Percentiles rank a stretch among this genome's conserved stretches.
Conservation (phyloP, 2,113 vertebrate genomes). For the Otocyon megalotis region DNA sequence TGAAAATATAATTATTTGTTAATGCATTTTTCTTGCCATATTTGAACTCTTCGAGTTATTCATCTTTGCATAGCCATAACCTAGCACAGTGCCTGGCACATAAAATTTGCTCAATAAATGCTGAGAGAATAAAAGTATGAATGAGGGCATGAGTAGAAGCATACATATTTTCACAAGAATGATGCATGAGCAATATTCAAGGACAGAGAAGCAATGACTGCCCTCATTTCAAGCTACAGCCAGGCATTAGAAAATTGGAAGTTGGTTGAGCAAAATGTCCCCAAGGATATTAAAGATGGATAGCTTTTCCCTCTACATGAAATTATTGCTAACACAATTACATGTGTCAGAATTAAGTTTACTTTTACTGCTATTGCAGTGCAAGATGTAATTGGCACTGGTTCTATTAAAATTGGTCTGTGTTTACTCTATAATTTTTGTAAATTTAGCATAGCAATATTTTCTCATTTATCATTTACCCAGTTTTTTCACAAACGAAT, state of each 20-base stretch:
- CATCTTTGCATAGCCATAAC: neutral
- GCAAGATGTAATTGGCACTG: neutral
- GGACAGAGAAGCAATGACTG: neutral
- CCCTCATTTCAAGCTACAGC: neutral
- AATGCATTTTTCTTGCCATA: neutral
- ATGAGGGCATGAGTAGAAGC: neutral
- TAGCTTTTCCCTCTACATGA: slow-evolving; percentile 36
- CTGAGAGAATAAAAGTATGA: neutral
- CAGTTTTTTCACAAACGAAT: neutral
- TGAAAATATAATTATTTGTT: neutral
- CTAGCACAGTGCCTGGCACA: neutral
- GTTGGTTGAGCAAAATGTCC: slow-evolving; percentile 42
- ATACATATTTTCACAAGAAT: neutral
- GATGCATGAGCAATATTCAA: neutral
- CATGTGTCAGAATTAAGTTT: slow-evolving; percentile 66
- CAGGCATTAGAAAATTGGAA: neutral
- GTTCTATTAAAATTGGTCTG: slow-evolving; percentile 21
- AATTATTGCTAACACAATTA: slow-evolving; percentile 65
- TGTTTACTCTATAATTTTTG: neutral
- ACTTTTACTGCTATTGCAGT: slow-evolving; percentile 8
- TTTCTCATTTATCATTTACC: slow-evolving; percentile 25
- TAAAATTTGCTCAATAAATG: neutral
- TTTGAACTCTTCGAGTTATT: neutral
- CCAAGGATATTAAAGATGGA: slow-evolving; percentile 46
- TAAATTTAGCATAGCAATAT: neutral